Conservation (phyloP, 2,888 invertebrate genomes). For the Diaperis boleti region DNA sequence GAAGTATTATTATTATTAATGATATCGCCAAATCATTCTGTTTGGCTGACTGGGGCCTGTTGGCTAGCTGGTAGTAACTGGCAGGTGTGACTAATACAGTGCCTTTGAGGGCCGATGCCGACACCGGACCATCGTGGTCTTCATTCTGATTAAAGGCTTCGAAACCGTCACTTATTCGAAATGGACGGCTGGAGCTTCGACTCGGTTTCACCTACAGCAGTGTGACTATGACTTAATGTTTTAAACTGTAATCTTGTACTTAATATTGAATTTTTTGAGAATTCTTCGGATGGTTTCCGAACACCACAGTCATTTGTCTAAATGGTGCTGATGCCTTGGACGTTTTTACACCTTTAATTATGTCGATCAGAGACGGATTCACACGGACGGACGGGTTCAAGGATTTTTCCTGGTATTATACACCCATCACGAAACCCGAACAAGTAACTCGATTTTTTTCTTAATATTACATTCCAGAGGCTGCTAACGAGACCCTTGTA, state of each 20-base stretch:
- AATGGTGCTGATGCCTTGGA: constrained; percentile 32
- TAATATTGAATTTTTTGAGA: constrained; percentile 61
- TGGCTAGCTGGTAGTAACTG: constrained; percentile 60
- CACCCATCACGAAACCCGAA: constrained; percentile 6
- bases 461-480: constrained; percentile 14
- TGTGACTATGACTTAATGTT: constrained; percentile 63
- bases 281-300: constrained; percentile 51
- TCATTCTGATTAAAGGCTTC: constrained; percentile 3
- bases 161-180: not conserved
- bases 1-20: constrained; percentile 60
- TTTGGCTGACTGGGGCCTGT: constrained; percentile 59
- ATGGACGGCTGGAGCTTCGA: constrained; percentile 50
- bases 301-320: constrained; percentile 36
- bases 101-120: constrained; percentile 63
- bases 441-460: constrained; percentile 1
- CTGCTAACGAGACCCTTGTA: constrained; percentile 17
- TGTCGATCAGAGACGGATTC: constrained; percentile 27
- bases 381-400: constrained; percentile 29
- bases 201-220: constrained; percentile 64
- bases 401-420: constrained; percentile 13
- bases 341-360: constrained; percentile 43
- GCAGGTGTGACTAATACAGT: constrained; percentile 67
- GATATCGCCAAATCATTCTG: constrained; percentile 65
- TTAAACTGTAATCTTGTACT: constrained; percentile 62
- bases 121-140: constrained; percentile 57